Conservation (phyloP, 2,888 invertebrate genomes). For the Cyclophora albipunctata region DNA sequence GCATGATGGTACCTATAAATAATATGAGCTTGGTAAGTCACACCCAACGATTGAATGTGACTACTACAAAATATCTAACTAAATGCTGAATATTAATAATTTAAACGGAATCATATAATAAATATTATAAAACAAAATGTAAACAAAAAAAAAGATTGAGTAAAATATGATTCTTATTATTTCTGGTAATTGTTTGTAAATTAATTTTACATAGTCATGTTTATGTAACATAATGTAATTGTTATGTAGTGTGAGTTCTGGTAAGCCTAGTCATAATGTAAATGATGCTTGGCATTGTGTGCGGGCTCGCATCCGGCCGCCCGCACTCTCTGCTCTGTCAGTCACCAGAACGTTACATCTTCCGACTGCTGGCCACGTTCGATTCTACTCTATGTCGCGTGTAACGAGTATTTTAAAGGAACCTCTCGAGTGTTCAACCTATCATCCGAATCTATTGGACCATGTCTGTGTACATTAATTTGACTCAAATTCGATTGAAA, state of each 20-base stretch:
- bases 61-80: constrained; percentile 1
- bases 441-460: too few relatives aligned
- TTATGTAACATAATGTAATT: constrained; percentile 7
- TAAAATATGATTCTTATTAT: constrained; percentile 3
- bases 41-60: constrained; percentile 7
- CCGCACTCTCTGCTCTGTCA: too few relatives aligned
- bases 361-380: too few relatives aligned
- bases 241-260: constrained; percentile 13
- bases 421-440: too few relatives aligned
- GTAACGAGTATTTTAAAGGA: too few relatives aligned
- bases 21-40: constrained; percentile 17
- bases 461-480: too few relatives aligned
- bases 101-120: constrained; percentile 8
- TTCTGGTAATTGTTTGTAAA: constrained; percentile 3
- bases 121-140: neutral
- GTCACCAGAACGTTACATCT: too few relatives aligned
- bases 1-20: constrained; percentile 17
- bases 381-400: too few relatives aligned
- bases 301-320: constrained; percentile 1
- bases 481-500: too few relatives aligned
- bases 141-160: neutral
- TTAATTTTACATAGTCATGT: constrained; percentile 3
- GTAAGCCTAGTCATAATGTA: constrained; percentile 18
- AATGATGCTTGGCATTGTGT: constrained; percentile 9
- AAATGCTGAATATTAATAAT: too few relatives aligned